A percentile compares a stretch with the other conserved stretches of the same genome.
phyloP scores from a whole-genome alignment of 2,797 vertebrate species.

The Enteromius argenteus region DNA sequence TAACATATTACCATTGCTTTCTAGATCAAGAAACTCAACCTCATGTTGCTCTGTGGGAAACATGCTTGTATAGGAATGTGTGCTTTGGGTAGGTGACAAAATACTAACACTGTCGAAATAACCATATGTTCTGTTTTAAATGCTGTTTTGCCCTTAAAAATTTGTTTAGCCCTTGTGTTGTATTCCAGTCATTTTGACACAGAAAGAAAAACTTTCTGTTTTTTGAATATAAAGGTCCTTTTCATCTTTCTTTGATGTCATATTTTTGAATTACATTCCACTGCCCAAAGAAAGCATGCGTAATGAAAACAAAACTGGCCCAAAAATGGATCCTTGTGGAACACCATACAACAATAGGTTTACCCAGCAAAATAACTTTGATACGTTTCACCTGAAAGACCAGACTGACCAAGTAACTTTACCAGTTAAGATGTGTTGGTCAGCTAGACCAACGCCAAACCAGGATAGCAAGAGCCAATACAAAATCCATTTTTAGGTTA shows the following conservation, averaged over 20 bases:
- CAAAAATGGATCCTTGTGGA: not conserved
- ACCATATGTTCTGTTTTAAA: not conserved
- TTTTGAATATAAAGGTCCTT: not conserved
- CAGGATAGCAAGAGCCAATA: not conserved
- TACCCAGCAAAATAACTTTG: not conserved
- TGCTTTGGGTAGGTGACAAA: not conserved
- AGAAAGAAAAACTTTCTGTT: not conserved
- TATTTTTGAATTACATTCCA: not conserved
- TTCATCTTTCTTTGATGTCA: not conserved
- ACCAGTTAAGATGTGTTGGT: not conserved
- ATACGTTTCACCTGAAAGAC: not conserved
- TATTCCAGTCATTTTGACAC: not conserved
- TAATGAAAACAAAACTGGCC: not conserved
- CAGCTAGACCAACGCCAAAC: not conserved
- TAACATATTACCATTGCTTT: not conserved
- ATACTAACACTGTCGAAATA: not conserved
- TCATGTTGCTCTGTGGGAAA: not conserved
- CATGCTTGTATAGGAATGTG: not conserved
- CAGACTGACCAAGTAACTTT: not conserved
- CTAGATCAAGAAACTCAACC: not conserved
- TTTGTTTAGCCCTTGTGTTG: not conserved
- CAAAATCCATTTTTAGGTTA: not conserved
- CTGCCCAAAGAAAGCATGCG: not conserved
- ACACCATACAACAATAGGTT: constrained; percentile 1
- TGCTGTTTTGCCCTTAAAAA: constrained; percentile 7